A percentile compares a stretch with the other conserved stretches of the same genome.
Evolutionary conservation across 2,113 vertebrate genomes (phyloP).

Genomic region (Gymnarchus niloticus): DNA sequence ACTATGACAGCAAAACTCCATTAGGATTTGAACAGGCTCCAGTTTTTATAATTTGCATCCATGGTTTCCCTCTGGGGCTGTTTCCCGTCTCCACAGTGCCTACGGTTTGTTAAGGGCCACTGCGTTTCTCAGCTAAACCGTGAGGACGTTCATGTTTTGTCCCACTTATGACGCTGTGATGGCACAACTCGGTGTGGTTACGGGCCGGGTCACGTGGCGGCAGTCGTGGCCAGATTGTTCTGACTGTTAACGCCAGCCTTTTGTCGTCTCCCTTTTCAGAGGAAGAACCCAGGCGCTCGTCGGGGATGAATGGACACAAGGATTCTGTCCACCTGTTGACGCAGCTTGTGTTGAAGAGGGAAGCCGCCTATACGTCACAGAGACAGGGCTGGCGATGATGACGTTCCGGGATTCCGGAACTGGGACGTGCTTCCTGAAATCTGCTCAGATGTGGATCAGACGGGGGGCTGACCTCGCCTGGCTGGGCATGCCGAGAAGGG

Average conservation of each 20-base stretch:
- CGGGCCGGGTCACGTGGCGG: background rate
- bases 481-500: background rate
- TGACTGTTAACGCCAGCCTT: background rate
- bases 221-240: background rate
- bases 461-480: background rate
- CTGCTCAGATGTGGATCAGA: background rate
- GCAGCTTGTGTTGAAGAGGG: too few relatives aligned
- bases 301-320: background rate
- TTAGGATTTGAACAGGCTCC: background rate
- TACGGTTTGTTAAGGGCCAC: background rate
- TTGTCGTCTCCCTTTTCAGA: background rate
- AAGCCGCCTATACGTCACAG: background rate
- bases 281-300: background rate
- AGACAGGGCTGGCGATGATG: background rate
- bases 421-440: background rate
- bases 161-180: background rate
- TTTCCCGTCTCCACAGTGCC: background rate
- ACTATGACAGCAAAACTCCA: background rate
- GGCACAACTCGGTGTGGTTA: background rate
- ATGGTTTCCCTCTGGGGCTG: background rate
- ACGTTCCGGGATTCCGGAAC: conserved; percentile 4
- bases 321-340: background rate
- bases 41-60: background rate
- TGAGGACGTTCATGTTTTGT: too few relatives aligned
- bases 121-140: background rate